Evolutionary conservation across 1,140 invertebrate genomes (phyloP).

Genomic region (Neodiprion fabricii): DNA sequence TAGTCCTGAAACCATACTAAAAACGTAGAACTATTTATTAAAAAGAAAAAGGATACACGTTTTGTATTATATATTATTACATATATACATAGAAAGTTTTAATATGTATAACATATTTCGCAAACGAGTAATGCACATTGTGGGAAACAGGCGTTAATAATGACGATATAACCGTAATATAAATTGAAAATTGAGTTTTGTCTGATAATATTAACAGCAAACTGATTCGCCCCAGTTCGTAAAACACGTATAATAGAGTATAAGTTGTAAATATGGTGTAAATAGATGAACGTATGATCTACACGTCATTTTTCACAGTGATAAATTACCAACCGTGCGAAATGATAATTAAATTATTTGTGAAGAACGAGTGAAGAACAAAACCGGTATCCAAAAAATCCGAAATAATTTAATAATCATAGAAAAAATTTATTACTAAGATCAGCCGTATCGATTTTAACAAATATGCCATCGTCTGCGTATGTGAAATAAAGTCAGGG

Average conservation of each 20-base stretch:
- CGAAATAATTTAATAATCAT: slow-evolving; percentile 9
- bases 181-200: not conserved
- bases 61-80: slow-evolving; percentile 3
- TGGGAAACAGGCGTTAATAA: no score
- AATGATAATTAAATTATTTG: slow-evolving; percentile 5
- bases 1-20: slow-evolving; percentile 16
- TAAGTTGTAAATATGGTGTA: slow-evolving; percentile 45
- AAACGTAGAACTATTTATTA: slow-evolving; percentile 3
- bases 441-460: not conserved
- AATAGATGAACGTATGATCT: slow-evolving; percentile 29
- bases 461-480: slow-evolving; percentile 11
- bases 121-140: no score
- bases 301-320: slow-evolving; percentile 17
- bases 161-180: no score
- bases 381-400: slow-evolving; percentile 3
- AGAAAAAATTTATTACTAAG: slow-evolving; percentile 21
- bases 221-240: not conserved
- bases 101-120: not conserved
- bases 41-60: not conserved
- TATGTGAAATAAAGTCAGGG: slow-evolving; percentile 11
- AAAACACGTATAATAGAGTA: not conserved
- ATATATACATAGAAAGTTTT: not conserved
- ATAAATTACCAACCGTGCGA: not conserved
- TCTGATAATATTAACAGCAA: not conserved
- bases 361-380: slow-evolving; percentile 8